Evolutionary conservation across 2,888 invertebrate genomes (phyloP).

Genomic region (Scelioninae gen. 1): DNA sequence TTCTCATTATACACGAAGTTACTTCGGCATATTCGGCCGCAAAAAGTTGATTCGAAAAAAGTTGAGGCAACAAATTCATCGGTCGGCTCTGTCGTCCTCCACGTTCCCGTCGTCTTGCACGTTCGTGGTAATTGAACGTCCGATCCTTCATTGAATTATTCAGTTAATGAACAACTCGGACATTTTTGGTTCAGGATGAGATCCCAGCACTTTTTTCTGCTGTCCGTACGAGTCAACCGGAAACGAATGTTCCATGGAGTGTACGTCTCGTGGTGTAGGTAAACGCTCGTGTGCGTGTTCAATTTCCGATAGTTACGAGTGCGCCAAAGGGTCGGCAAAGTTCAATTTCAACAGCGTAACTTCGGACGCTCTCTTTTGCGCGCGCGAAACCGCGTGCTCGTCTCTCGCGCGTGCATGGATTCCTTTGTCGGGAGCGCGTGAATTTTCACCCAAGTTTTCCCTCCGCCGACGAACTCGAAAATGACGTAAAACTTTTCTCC

Average conservation of each 20-base stretch:
- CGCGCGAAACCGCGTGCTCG: too few species aligned
- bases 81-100: too few species aligned
- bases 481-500: conserved; percentile 66
- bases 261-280: conserved; percentile 46
- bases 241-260: conserved; percentile 61
- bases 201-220: conserved; percentile 42
- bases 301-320: conserved; percentile 79
- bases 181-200: conserved; percentile 58
- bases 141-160: too few species aligned
- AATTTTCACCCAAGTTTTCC: conserved; percentile 69
- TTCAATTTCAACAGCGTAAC: conserved; percentile 78
- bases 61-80: too few species aligned
- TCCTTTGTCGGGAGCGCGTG: conserved; percentile 73
- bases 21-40: too few species aligned
- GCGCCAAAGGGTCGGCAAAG: conserved; percentile 77
- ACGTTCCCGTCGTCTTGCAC: too few species aligned
- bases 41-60: too few species aligned
- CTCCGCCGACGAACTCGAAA: conserved; percentile 68
- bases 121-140: too few species aligned
- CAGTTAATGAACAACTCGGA: too few species aligned
- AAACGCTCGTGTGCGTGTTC: conserved; percentile 76
- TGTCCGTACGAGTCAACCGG: conserved; percentile 55
- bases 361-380: conserved; percentile 69
- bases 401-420: conserved; percentile 65
- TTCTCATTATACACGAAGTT: too few species aligned